Evolutionary conservation across 2,888 invertebrate species (phyloP), one percentile per base, ranked within the genome.

Genomic region (Conops quadrifasciatus): DNA sequence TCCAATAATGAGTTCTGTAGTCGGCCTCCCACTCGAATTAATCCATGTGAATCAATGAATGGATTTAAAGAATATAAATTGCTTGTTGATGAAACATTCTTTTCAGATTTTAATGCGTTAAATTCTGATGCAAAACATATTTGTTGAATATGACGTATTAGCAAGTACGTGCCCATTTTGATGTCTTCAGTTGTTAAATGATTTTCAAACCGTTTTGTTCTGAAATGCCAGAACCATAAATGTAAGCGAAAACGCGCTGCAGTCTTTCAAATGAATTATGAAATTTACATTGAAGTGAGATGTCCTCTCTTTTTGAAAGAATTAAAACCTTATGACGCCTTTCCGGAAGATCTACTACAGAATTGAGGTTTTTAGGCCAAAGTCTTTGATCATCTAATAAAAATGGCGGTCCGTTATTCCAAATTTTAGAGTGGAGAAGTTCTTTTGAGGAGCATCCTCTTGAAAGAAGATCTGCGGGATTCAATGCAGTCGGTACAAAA

Each of bases 21-120:
- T 7, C 71, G 53, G 1, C 71, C 73, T 30, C 75, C 75, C n/a
- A 76, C 73, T 67, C 66, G 68, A 16, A 73, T 53, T 43, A 49
- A 1, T n/a, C 21, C 53, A 5, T 56, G 21, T 4, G 36, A 15
- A 51, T 76, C 72, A 24, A 74, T 19, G 62, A 76, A 76, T 19
- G 71, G 72, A 21, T 15, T 65, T 0, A 71, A n/a, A 16, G 63
- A 64, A 16, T 67, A 30, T 11, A 74, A 19, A 2, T 65, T 60
- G 58, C 67, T 26, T 60, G n/a, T n/a, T n/a, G n/a, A n/a, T n/a
- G n/a, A n/a, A 13, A 73, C 0, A 43, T 19, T 26, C 30, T 66
- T n/a, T 1, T 51, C 45, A 28, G 19, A 19, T n/a, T 49, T 71
- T 56, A 73, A 47, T 0, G 45, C n/a, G 21, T 62, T 66, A 13